Evolutionary conservation across 2,888 invertebrate genomes (phyloP).

Genomic region (Antheraea yamamai): DNA sequence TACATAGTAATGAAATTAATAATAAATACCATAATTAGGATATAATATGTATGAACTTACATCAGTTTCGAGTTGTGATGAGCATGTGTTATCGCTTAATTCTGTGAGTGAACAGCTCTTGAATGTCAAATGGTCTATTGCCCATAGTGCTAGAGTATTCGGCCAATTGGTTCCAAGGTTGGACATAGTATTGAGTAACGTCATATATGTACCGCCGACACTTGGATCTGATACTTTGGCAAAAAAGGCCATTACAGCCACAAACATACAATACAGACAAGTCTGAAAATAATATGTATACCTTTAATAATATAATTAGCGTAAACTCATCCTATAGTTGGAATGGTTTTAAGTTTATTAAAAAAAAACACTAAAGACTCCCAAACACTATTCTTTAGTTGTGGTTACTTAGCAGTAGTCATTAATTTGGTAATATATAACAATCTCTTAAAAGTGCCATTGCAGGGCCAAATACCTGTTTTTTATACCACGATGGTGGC

Average conservation of each 20-base stretch:
- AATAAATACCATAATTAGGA: not conserved
- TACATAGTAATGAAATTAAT: not conserved
- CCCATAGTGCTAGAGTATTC: slow-evolving; percentile 93
- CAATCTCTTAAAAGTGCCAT: not conserved
- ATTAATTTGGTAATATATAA: not conserved
- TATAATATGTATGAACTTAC: slow-evolving; percentile 70
- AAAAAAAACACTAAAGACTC: too few species aligned
- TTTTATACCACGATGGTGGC: too few species aligned
- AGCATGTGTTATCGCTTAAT: slow-evolving; percentile 83
- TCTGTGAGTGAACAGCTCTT: slow-evolving; percentile 84
- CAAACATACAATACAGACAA: slow-evolving; percentile 97
- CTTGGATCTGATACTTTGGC: slow-evolving; percentile 97
- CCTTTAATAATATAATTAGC: too few species aligned
- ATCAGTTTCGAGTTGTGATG: slow-evolving; percentile 83
- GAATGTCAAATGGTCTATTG: slow-evolving; percentile 94
- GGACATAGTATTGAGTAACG: slow-evolving; percentile 95
- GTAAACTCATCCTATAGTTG: too few species aligned
- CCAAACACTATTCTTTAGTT: not conserved
- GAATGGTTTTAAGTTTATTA: too few species aligned
- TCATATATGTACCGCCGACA: slow-evolving; percentile 99
- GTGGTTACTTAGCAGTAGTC: not conserved
- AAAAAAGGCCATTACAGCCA: slow-evolving; percentile 98
- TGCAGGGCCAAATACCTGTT: too few species aligned
- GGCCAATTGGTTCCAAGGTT: slow-evolving; percentile 99
- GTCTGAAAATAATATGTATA: slow-evolving; percentile 82